phyloP scores from a whole-genome alignment of 2,113 vertebrate genomes.

The Oreochromis spilurus region DNA sequence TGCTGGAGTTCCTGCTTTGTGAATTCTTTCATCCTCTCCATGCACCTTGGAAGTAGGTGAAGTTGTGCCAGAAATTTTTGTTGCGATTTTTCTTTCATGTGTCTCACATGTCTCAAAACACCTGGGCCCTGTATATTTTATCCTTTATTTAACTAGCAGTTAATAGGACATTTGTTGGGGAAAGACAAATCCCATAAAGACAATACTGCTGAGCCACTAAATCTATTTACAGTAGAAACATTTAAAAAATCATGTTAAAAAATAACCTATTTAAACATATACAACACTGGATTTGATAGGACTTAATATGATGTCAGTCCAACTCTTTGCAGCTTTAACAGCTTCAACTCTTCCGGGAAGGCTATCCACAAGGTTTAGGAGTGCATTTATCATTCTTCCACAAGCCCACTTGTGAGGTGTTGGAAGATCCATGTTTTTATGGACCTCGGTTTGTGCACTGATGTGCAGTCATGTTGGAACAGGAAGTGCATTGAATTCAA shows the following conservation, averaged over 20 bases:
- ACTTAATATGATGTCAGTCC: not conserved
- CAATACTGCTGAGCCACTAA: not conserved
- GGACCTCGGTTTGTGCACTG: not conserved
- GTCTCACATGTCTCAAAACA: not conserved
- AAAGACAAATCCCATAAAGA: not conserved
- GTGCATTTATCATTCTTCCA: not conserved
- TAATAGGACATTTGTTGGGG: not conserved
- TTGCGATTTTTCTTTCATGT: not conserved
- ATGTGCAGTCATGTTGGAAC: not conserved
- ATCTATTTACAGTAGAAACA: not conserved
- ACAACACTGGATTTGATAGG: not conserved
- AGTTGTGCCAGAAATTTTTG: too few species aligned
- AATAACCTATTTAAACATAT: not conserved
- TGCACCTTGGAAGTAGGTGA: too few species aligned
- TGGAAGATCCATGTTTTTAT: not conserved
- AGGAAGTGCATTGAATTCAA: not conserved
- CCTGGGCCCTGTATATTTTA: not conserved
- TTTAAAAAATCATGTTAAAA: not conserved
- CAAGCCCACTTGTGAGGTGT: not conserved
- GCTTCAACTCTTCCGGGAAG: not conserved
- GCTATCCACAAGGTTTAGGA: not conserved
- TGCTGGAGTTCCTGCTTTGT: too few species aligned
- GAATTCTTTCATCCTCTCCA: too few species aligned
- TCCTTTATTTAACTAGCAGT: not conserved
- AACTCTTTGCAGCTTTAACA: too few species aligned